Evolutionary conservation across 1,140 invertebrate genomes (phyloP), one percentile per base, ranked within the genome.

Genomic region (Stegodyphus mimosarum): DNA sequence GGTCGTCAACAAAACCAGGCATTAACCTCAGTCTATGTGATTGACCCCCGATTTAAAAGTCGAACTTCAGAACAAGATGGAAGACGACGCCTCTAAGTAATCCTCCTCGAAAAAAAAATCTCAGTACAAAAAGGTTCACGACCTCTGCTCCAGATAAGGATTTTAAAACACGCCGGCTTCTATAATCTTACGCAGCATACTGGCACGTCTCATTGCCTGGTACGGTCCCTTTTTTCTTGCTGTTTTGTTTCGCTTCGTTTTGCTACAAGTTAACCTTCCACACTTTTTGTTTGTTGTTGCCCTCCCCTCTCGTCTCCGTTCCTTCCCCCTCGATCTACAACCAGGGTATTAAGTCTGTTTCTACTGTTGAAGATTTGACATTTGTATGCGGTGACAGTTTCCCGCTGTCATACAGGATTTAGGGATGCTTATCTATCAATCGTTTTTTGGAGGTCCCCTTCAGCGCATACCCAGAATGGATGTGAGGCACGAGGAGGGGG

Each of bases 371-470:
- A 80, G 77, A 60, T 81, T 73, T 81, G 81, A 84, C 81, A 84
- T 84, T 84, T 76, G 72, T 84, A 84, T 75, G 81, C 81, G 72
- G 72, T 70, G 81, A 84, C 81, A 84, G 72, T 84, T 60, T 73
- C 55, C 50, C 50, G 80, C 80, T 84, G 81, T 84, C 73, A 60
- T 48, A 84, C 81, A 84, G 73, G 81, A 84, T 84, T 76, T 76
- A 70, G 81, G 81, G 72, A 75, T 60, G 72, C 81, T 84, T 84
- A 84, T 84, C 81, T 84, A 84, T 84, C 81, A 84, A 84, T 84
- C 81, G 63, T 69, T 70, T 50, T 71, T 18, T n/a, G 64, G 64
- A 67, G 64, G 64, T 33, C 33, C 33, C 33, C 33, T 33, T 33
- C 33, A 33, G 33, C 33, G 33, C 33, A 33, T 33, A 33, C 1